phyloP scores from a whole-genome alignment of 2,888 invertebrate genomes.

The Pandemis heparana region DNA sequence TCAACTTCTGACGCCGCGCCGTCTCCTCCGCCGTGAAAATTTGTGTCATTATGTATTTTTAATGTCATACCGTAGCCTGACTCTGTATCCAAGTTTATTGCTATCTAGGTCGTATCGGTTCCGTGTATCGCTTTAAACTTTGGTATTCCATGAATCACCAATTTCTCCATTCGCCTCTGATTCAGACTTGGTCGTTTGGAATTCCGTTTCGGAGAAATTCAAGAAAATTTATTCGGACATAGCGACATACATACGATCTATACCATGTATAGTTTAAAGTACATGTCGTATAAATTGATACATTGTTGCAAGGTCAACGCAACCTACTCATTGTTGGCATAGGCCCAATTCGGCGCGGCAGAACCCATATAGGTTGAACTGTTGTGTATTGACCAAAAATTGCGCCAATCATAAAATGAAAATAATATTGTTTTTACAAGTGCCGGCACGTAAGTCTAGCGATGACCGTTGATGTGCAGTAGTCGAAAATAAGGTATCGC shows the following conservation, averaged over 20 bases:
- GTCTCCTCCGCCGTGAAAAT: background rate
- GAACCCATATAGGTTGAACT: background rate
- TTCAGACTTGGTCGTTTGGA: slow-evolving; percentile 21
- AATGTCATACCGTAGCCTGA: background rate
- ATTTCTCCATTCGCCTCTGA: slow-evolving; percentile 29
- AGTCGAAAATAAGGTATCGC: no score
- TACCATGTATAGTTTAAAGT: background rate
- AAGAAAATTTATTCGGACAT: background rate
- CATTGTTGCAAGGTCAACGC: slow-evolving; percentile 2
- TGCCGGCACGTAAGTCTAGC: no score
- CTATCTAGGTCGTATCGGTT: slow-evolving; percentile 36
- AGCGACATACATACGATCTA: background rate
- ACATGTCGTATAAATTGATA: background rate
- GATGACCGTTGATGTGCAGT: no score
- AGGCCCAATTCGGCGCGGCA: background rate
- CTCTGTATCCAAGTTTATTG: background rate
- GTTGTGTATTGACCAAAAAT: background rate
- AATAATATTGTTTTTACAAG: background rate
- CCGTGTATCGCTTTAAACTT: slow-evolving; percentile 27
- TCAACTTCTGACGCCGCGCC: background rate
- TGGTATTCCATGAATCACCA: slow-evolving; percentile 41
- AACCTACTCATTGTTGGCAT: slow-evolving; percentile 1
- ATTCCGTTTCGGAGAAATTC: slow-evolving; percentile 20
- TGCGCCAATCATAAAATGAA: background rate
- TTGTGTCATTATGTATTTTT: background rate